A percentile compares a stretch with the other conserved stretches of the same genome.
Evolutionary conservation across 2,888 invertebrate species (phyloP).

Genomic region (Ecliptopera silaceata): DNA sequence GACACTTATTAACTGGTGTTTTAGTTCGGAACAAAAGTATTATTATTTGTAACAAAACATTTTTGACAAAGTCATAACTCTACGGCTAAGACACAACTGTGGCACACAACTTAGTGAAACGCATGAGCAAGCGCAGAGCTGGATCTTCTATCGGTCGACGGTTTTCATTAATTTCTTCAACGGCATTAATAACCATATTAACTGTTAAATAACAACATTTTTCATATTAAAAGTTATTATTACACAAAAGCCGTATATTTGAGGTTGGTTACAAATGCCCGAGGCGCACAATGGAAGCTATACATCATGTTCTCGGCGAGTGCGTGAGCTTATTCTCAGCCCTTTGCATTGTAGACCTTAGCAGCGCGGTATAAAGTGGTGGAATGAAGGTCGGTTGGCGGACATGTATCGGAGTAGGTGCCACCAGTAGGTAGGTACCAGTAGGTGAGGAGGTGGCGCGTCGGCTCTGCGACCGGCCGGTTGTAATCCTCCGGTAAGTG

Average conservation of each 20-base stretch:
- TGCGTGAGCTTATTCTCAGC: constrained; percentile 16
- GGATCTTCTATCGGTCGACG: neutral
- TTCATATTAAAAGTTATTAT: constrained; percentile 67
- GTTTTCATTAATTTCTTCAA: constrained; percentile 27
- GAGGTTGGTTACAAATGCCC: constrained; percentile 53
- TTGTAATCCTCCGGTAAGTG: constrained; percentile 67
- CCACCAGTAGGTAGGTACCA: constrained; percentile 1
- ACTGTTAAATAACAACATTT: constrained; percentile 57
- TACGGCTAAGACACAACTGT: too few relatives aligned
- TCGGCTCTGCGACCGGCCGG: constrained; percentile 36
- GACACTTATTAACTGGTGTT: too few relatives aligned
- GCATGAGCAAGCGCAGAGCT: neutral
- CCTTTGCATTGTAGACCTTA: constrained; percentile 22
- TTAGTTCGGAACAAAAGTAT: too few relatives aligned
- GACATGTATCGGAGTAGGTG: constrained; percentile 2
- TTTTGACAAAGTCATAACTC: too few relatives aligned
- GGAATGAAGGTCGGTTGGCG: neutral
- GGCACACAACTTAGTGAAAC: neutral
- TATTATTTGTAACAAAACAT: too few relatives aligned
- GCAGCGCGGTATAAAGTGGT: constrained; percentile 12
- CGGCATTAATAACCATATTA: constrained; percentile 52
- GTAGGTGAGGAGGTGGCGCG: constrained; percentile 36
- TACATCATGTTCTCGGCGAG: constrained; percentile 48
- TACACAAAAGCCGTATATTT: constrained; percentile 56
- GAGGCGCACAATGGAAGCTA: constrained; percentile 53